Percentiles rank a stretch among this genome's conserved stretches.
Evolutionary conservation across 2,888 invertebrate genomes (phyloP).

Genomic region (Ochropleura leucogaster): DNA sequence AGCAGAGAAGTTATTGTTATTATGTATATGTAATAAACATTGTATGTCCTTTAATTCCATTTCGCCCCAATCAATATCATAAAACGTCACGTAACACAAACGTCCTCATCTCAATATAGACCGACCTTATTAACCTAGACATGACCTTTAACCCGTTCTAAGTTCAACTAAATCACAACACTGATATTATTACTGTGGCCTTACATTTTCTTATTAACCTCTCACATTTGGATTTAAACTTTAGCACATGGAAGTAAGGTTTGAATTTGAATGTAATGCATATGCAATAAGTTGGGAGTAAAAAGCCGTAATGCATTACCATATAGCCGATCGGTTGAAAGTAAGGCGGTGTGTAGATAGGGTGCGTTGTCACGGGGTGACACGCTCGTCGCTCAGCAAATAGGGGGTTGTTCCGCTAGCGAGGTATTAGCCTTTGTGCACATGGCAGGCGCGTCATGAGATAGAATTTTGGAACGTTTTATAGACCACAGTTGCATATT

Average conservation of each 20-base stretch:
- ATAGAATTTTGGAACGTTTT: constrained; percentile 51
- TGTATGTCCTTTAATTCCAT: neutral
- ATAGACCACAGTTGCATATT: constrained; percentile 14
- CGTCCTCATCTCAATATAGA: constrained; percentile 27
- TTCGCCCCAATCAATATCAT: constrained; percentile 6
- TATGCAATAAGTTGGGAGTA: constrained; percentile 44
- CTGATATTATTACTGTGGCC: constrained; percentile 52
- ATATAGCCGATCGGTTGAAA: constrained; percentile 76
- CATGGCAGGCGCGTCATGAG: constrained; percentile 70
- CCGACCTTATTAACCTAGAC: constrained; percentile 33
- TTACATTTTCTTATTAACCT: constrained; percentile 34
- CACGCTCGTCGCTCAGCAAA: constrained; percentile 69
- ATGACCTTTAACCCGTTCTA: constrained; percentile 45
- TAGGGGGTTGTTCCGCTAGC: constrained; percentile 67
- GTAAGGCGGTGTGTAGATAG: constrained; percentile 74
- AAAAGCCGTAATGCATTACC: constrained; percentile 74
- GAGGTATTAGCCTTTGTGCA: constrained; percentile 72
- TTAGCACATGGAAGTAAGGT: constrained; percentile 6
- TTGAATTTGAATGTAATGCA: constrained; percentile 19
- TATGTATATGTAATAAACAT: neutral
- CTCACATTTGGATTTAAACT: constrained; percentile 29
- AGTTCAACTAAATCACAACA: constrained; percentile 50
- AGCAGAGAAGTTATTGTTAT: too few species aligned
- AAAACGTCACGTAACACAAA: constrained; percentile 9
- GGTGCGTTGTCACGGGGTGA: constrained; percentile 71